Evolutionary conservation across 2,113 vertebrate species (phyloP).

Genomic region (Oceanodroma tethys): DNA sequence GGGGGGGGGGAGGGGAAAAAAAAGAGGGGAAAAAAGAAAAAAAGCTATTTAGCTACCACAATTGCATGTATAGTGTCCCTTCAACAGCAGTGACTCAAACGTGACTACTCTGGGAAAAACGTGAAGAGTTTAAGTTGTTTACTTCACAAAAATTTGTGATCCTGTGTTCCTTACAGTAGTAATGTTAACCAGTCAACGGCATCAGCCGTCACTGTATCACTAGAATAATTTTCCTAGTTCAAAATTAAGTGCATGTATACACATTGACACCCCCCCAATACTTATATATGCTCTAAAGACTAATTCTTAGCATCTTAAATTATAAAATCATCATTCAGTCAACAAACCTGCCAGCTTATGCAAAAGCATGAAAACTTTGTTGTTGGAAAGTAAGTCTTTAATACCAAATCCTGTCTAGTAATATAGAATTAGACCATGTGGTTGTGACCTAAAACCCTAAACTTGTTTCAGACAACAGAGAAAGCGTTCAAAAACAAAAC

Average conservation of each 20-base stretch:
- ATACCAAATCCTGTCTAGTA: not conserved
- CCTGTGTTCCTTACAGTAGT: not conserved
- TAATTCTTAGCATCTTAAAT: not conserved
- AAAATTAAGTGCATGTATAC: not conserved
- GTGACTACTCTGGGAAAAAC: not conserved
- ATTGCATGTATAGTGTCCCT: not conserved
- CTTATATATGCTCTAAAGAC: not conserved
- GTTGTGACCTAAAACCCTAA: not conserved
- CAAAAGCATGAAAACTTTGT: not conserved
- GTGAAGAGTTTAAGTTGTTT: not conserved
- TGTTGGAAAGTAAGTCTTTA: not conserved
- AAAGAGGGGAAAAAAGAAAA: not conserved
- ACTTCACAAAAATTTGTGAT: not conserved
- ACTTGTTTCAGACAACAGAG: not conserved
- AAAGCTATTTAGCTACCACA: not conserved
- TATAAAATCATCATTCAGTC: not conserved
- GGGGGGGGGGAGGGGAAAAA: no score
- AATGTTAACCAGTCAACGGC: not conserved
- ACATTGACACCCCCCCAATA: fast-evolving
- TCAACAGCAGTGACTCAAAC: not conserved
- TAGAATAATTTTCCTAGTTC: not conserved
- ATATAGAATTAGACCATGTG: not conserved
- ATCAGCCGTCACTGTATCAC: not conserved
- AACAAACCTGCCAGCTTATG: not conserved
- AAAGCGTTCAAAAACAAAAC: not conserved